phyloP scores from a whole-genome alignment of 1,140 invertebrate genomes.

The Glomeris maerens region DNA sequence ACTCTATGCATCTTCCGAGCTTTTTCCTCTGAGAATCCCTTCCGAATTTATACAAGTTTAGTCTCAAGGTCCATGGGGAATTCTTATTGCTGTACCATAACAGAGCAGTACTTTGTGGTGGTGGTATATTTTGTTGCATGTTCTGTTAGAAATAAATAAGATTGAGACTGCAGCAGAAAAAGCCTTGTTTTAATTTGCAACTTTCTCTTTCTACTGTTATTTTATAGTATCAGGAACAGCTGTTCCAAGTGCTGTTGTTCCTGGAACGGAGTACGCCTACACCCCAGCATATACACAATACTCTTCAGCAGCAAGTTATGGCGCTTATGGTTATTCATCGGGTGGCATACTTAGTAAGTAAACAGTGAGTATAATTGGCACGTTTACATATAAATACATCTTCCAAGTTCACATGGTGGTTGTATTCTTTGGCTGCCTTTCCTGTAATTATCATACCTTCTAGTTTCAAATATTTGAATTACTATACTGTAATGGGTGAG shows the following conservation, averaged over 20 bases:
- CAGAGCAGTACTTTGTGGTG: background rate
- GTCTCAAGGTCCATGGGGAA: too few relatives aligned
- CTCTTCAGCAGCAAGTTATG: conserved; percentile 43
- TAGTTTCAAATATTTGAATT: too few relatives aligned
- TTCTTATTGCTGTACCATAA: background rate
- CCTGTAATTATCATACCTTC: too few relatives aligned
- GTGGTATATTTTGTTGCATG: background rate
- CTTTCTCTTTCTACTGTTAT: conserved; percentile 25
- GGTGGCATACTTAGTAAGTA: conserved; percentile 67
- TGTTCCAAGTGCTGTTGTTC: conserved; percentile 34
- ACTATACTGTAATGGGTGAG: too few relatives aligned
- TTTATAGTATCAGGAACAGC: conserved; percentile 39
- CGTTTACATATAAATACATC: too few relatives aligned
- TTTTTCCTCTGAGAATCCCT: too few relatives aligned
- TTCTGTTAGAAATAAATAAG: background rate
- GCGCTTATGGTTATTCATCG: conserved; percentile 52
- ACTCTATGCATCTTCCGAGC: too few relatives aligned
- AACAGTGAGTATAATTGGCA: too few relatives aligned
- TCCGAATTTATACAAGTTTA: too few relatives aligned
- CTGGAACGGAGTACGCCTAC: conserved; percentile 50
- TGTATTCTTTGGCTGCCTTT: too few relatives aligned
- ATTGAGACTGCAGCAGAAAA: background rate
- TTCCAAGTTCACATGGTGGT: too few relatives aligned
- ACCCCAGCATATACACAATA: conserved; percentile 59
- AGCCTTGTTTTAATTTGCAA: background rate